phyloP scores from a whole-genome alignment of 2,888 invertebrate genomes.

The Ganaspis brasiliensis region DNA sequence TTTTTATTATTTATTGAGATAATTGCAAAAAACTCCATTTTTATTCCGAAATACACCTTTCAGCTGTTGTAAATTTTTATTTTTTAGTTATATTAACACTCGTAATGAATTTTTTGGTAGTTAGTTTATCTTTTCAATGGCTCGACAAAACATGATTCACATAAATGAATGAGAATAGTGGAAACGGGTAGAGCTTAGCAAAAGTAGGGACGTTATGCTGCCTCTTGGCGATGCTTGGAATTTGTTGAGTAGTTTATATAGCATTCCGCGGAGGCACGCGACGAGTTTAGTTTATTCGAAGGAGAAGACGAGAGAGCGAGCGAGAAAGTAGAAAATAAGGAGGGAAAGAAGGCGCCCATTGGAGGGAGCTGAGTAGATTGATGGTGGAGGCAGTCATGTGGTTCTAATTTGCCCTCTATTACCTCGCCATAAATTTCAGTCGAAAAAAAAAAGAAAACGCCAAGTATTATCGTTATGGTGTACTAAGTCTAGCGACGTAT shows the following conservation, averaged over 20 bases:
- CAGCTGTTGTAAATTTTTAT: neutral
- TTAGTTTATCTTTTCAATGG: no score
- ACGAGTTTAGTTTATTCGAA: slow-evolving; percentile 65
- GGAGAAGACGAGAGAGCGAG: slow-evolving; percentile 45
- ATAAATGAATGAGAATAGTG: slow-evolving; percentile 53
- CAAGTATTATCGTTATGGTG: slow-evolving; percentile 63
- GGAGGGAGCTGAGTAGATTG: slow-evolving; percentile 64
- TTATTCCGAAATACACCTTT: no score
- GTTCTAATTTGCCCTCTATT: slow-evolving; percentile 74
- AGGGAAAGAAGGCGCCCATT: slow-evolving; percentile 38
- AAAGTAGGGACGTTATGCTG: slow-evolving; percentile 57
- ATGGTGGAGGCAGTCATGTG: slow-evolving; percentile 71
- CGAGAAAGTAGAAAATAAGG: slow-evolving; percentile 36
- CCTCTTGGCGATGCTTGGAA: slow-evolving; percentile 47
- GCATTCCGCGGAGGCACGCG: slow-evolving; percentile 55
- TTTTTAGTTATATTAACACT: no score
- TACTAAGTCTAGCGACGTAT: neutral
- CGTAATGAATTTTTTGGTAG: no score
- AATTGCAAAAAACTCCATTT: no score
- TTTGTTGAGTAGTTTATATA: slow-evolving; percentile 48
- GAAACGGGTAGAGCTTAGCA: slow-evolving; percentile 46
- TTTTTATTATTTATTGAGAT: no score
- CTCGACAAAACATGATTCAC: neutral
- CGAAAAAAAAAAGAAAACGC: slow-evolving; percentile 67
- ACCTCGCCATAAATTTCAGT: slow-evolving; percentile 70